Evolutionary conservation across 2,888 invertebrate genomes (phyloP), one percentile per base, ranked within the genome.

Genomic region (Mystacides longicornis): DNA sequence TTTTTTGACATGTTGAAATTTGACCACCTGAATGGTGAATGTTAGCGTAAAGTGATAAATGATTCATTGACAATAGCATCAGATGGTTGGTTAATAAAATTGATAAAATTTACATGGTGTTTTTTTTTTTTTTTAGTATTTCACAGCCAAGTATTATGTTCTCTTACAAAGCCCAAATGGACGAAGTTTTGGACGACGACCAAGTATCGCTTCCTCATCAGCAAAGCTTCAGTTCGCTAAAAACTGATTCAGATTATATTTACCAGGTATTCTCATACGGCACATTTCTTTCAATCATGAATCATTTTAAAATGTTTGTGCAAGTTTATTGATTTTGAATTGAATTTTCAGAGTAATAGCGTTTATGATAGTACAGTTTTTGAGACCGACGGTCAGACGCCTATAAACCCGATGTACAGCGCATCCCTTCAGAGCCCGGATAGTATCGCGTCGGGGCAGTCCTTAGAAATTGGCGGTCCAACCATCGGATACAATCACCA

Each of bases 101-200:
- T 21, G 20, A 18, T 51, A 49, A n/a, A 21, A 31, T 9, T 18
- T n/a, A n/a, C n/a, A n/a, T n/a, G n/a, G n/a, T n/a, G n/a, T n/a
- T n/a, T n/a, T n/a, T n/a, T n/a, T n/a, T n/a, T 59, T 54, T 54
- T 69, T 78, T 2, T 74, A 85, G 85, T 62, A 80, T 84, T 23
- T 82, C 85, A 7, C 86, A 86, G 67, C 85, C 86, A 18, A 83
- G 83, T 67, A 83, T 87, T 64, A 81, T 84, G 78, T 88, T 88
- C 72, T 87, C 87, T 49, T 89, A 89, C 73, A 87, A 87, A 74
- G 82, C 86, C 59, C 88, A 89, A 68, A 81, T 85, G 69, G 87
- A 87, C 66, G 88, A 88, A 69, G 82, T 82, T 1, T 79, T 83
- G 70, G 87, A 87, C 62, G 87, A 87, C 62, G 87, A 87, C 64